Base-by-base conservation (phyloP, 2,797 vertebrate genomes). In the Bufotes viridis region DNA sequence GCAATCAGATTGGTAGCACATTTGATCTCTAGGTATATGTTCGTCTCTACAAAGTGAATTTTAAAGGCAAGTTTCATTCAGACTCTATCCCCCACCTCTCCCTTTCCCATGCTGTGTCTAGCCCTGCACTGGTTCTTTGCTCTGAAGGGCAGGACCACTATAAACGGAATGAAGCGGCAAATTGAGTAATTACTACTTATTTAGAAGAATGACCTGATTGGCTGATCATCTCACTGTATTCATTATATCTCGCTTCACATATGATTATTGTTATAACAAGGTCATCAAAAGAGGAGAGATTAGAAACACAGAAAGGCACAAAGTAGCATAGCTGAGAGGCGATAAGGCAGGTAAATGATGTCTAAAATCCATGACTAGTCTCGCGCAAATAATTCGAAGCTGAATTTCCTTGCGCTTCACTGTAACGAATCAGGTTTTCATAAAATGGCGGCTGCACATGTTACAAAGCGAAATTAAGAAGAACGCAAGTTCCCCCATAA, bases 111-210 rank as follows among this genome's bases (percentile, higher is more conserved):
- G 20, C 72, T 22, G 20, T 6, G 7, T 74, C 74, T 7, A 12
- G 11, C 11, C 49, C 12, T 3, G 17, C 29, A 22, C 82, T 57
- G 12, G 78, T 29, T 24, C 4, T 17, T 26, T 34, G 69, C 22
- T 22, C 74, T 78, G 60, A 78, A 85, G 84, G 84, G 55, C 84
- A 85, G 60, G 61, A 13, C 84, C 26, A 22, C 60, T 61, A 67
- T 85, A 85, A 78, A 85, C 29, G n/a, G 58, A 55, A 78, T 61
- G 84, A 86, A 49, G 58, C 84, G 14, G 84, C 49, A 86, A 57
- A 86, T 86, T 80, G 60, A 61, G 84, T 79, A 79, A 79, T 86
- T 86, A 86, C 26, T 57, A 63, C 18, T 79, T 79, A 15, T 79
- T 86, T 86, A 86, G 49, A 9, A 69, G 74, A 18, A 34, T 65